phyloP scores from a whole-genome alignment of 2,113 vertebrate species.

The Numenius arquata region DNA sequence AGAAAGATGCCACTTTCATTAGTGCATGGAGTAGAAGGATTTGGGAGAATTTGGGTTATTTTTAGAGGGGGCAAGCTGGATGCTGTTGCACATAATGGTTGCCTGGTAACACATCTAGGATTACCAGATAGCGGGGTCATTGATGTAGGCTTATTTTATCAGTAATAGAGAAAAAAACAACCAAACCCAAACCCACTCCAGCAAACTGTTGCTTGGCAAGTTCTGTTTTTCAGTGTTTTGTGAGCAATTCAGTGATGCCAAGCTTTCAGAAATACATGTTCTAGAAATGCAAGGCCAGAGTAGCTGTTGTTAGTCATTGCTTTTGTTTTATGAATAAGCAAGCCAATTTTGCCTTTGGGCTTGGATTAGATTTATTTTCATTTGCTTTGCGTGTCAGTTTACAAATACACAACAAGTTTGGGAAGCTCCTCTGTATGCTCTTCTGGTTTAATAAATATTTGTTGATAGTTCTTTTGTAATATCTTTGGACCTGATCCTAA shows the following conservation, averaged over 20 bases:
- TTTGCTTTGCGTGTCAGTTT: conserved; percentile 1
- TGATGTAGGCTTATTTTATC: background rate
- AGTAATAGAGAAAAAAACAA: background rate
- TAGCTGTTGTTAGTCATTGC: conserved; percentile 5
- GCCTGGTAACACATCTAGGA: conserved; percentile 19
- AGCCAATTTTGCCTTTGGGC: conserved; percentile 26
- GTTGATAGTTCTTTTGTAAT: background rate
- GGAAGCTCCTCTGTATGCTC: background rate
- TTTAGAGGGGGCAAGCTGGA: background rate
- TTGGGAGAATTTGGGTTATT: background rate
- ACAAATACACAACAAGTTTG: background rate
- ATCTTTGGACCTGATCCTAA: conserved; percentile 9
- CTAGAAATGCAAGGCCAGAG: background rate
- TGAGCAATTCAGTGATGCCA: background rate
- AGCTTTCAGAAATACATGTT: background rate
- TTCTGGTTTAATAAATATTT: conserved; percentile 30
- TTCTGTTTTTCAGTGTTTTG: background rate
- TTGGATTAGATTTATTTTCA: conserved; percentile 44
- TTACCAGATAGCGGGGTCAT: background rate
- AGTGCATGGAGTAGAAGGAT: background rate
- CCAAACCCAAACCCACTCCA: background rate
- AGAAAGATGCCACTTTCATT: background rate
- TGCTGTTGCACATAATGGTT: conserved; percentile 16
- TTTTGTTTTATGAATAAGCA: conserved; percentile 10
- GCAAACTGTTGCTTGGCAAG: background rate